Conservation (phyloP, 2,888 invertebrate genomes). For the Diplolepis rosae region DNA sequence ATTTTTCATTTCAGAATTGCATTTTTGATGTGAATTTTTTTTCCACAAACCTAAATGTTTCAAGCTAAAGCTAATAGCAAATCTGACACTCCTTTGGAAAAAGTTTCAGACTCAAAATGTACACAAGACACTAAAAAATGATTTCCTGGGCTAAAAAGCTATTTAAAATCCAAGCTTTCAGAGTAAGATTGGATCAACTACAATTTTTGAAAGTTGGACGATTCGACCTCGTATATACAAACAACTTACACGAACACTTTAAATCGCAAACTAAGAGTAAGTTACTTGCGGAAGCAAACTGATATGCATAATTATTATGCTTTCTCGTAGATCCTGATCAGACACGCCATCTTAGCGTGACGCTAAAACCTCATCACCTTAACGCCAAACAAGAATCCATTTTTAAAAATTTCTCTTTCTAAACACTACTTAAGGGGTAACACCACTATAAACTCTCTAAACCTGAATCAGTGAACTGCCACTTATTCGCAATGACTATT, state of each 20-base stretch:
- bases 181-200: neutral
- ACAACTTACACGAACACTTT: neutral
- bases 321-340: constrained; percentile 53
- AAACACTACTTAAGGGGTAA: too few species aligned
- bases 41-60: too few species aligned
- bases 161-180: neutral
- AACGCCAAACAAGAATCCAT: neutral
- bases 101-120: too few species aligned
- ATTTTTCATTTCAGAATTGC: too few species aligned
- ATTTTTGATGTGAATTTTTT: too few species aligned
- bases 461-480: too few species aligned
- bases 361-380: neutral
- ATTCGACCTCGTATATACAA: neutral
- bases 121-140: too few species aligned
- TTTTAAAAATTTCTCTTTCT: neutral
- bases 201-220: neutral
- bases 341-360: constrained; percentile 50
- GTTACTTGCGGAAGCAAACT: constrained; percentile 4
- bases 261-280: constrained; percentile 1
- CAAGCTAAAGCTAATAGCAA: too few species aligned
- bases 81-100: too few species aligned
- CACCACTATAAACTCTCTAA: too few species aligned
- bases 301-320: constrained; percentile 55
- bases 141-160: neutral
- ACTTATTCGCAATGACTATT: too few species aligned